These are phyloP conservation scores for Euphydryas editha DNA, from an alignment of 2,888 invertebrate species.

Conservation along the genomic window DNA sequence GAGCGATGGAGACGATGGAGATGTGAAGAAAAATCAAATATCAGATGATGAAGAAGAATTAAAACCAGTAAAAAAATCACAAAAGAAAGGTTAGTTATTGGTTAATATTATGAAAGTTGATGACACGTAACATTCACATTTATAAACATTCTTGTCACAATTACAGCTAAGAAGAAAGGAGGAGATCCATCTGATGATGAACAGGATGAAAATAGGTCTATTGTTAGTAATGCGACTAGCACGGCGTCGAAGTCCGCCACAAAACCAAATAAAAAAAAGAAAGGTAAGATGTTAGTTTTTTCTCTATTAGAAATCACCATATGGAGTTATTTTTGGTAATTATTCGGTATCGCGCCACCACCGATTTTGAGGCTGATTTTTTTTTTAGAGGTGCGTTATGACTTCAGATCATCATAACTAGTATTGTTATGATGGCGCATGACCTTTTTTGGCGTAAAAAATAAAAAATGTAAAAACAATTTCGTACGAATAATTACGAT, in stretches of 20 bases:
- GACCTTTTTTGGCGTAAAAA: too few species aligned
- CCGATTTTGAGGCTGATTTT: too few species aligned
- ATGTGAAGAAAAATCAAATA: constrained; percentile 55
- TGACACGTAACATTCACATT: constrained; percentile 10
- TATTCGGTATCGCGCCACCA: too few species aligned
- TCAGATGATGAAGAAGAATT: constrained; percentile 73
- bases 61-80: constrained; percentile 76
- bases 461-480: too few species aligned
- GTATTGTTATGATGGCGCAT: too few species aligned
- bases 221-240: constrained; percentile 59
- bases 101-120: constrained; percentile 1
- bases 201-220: constrained; percentile 68
- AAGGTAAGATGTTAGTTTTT: constrained; percentile 56
- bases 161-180: constrained; percentile 75
- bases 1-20: constrained; percentile 72
- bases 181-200: constrained; percentile 72
- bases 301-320: background rate
- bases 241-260: constrained; percentile 55
- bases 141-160: constrained; percentile 44
- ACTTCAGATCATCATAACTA: too few species aligned
- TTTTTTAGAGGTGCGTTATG: too few species aligned
- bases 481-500: too few species aligned
- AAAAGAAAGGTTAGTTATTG: constrained; percentile 76
- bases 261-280: constrained; percentile 74
- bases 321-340: too few species aligned